These are phyloP conservation scores for Poeciliopsis retropinna DNA, from an alignment of 2,113 vertebrate genomes.

Conservation along the genomic window DNA sequence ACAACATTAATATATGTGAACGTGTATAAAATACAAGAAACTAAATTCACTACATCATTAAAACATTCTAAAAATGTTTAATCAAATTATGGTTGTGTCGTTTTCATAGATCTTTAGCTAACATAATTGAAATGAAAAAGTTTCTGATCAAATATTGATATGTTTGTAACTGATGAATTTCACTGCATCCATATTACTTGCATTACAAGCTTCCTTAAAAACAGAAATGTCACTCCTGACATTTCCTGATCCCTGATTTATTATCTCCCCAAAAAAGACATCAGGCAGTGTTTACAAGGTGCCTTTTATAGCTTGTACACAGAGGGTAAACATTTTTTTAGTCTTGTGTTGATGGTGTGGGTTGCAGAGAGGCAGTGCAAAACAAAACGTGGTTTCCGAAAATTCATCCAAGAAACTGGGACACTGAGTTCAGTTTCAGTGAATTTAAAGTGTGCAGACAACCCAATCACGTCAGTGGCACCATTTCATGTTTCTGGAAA, in stretches of 20 bases:
- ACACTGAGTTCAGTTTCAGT: conserved; percentile 1
- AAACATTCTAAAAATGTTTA: too few relatives aligned
- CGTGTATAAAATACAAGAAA: too few relatives aligned
- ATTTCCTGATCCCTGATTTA: not conserved
- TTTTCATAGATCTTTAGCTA: too few relatives aligned
- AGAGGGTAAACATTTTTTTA: conserved; percentile 8
- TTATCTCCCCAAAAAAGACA: conserved; percentile 5
- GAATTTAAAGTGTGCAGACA: not conserved
- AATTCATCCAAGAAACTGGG: conserved; percentile 10
- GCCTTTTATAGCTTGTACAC: not conserved
- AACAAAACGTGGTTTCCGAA: conserved; percentile 5
- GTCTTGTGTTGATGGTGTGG: not conserved
- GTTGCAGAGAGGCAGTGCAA: not conserved
- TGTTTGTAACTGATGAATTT: too few relatives aligned
- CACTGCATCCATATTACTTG: too few relatives aligned
- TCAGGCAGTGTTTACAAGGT: conserved; percentile 2
- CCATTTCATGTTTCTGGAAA: not conserved
- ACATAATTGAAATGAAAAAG: too few relatives aligned
- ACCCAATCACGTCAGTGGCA: not conserved
- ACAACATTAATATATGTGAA: too few relatives aligned
- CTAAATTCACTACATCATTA: too few relatives aligned
- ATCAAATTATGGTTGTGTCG: too few relatives aligned
- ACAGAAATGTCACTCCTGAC: not conserved
- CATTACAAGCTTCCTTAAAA: not conserved
- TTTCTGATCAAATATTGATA: not conserved